These are phyloP conservation scores for Butorides virescens DNA, from an alignment of 2,113 vertebrate species.

Conservation along the genomic window DNA sequence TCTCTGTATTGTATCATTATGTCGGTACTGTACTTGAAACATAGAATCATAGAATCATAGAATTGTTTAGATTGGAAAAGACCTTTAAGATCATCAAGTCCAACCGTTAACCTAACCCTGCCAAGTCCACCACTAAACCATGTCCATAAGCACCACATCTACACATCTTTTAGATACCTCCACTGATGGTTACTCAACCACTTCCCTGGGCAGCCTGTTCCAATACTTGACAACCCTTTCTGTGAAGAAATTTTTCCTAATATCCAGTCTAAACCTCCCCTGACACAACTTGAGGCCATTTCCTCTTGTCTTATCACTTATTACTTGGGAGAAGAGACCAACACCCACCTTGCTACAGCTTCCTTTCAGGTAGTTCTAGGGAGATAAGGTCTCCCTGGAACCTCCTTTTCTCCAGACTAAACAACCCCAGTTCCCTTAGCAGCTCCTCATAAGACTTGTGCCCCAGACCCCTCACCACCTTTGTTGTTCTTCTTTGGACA, in stretches of 20 bases:
- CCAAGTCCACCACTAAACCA: not conserved
- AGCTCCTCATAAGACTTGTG: too few relatives aligned
- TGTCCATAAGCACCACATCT: fast-evolving
- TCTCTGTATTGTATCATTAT: not conserved
- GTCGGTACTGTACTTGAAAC: not conserved
- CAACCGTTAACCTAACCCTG: not conserved
- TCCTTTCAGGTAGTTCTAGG: not conserved
- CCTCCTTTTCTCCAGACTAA: not conserved
- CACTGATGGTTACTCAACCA: too few relatives aligned
- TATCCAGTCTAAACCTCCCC: not conserved
- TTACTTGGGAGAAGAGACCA: not conserved
- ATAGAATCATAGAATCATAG: not conserved
- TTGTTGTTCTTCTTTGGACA: too few relatives aligned
- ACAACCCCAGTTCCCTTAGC: not conserved
- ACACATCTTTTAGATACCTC: not conserved
- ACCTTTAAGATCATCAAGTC: not conserved
- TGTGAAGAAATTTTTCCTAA: not conserved
- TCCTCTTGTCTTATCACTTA: not conserved
- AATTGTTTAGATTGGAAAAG: not conserved
- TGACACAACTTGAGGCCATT: not conserved
- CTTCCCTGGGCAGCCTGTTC: not conserved
- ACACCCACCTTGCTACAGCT: not conserved
- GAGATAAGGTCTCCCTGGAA: not conserved
- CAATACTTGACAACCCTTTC: not conserved
- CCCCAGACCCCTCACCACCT: too few relatives aligned